phyloP scores from a whole-genome alignment of 2,113 vertebrate genomes.

The Callipepla squamata region DNA sequence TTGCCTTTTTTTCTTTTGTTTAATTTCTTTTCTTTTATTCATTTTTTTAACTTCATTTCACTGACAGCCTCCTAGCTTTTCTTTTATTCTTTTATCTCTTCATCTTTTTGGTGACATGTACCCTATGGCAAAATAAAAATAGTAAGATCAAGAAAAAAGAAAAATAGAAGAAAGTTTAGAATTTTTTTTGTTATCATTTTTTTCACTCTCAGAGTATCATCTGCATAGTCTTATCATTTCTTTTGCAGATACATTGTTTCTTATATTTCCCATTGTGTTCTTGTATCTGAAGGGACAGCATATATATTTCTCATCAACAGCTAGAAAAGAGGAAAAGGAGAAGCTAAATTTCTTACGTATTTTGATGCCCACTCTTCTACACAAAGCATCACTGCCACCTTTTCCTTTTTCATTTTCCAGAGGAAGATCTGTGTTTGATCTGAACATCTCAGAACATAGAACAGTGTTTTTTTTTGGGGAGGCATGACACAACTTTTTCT shows the following conservation, averaged over 20 bases:
- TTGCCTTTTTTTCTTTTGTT: background rate
- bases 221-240: background rate
- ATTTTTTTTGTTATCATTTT: background rate
- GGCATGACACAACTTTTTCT: accelerated
- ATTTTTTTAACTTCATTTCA: background rate
- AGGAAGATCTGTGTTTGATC: background rate
- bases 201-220: background rate
- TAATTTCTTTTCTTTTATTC: background rate
- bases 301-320: background rate
- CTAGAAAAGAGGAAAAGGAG: background rate
- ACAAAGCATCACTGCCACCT: accelerated
- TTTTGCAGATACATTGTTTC: background rate
- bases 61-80: background rate
- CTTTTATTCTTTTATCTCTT: background rate
- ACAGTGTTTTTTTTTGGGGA: background rate
- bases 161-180: background rate
- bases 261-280: background rate
- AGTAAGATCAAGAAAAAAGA: background rate
- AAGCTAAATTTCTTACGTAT: background rate
- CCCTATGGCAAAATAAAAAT: background rate
- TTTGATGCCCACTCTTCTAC: background rate
- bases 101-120: background rate
- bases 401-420: background rate
- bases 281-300: background rate
- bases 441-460: background rate